Evolutionary conservation across 2,888 invertebrate genomes (phyloP).

Genomic region (Agonopterix alstromeriana): DNA sequence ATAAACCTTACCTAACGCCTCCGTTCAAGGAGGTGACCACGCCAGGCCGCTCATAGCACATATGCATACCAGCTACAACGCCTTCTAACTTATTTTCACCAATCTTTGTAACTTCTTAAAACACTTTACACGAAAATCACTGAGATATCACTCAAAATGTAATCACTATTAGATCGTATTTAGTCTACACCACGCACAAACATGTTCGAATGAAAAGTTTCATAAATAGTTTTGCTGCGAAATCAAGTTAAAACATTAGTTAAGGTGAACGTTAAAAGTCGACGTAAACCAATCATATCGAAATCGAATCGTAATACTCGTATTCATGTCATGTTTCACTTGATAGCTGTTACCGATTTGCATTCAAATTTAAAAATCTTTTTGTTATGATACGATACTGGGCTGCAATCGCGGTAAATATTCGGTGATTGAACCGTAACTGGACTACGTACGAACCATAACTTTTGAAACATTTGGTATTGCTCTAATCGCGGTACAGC

Average conservation of each 20-base stretch:
- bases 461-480: no score
- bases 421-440: no score
- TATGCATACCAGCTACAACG: conserved; percentile 65
- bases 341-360: neutral
- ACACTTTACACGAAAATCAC: conserved; percentile 17
- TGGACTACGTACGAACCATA: no score
- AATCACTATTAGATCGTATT: conserved; percentile 20
- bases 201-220: conserved; percentile 40
- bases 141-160: neutral
- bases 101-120: conserved; percentile 22
- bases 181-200: conserved; percentile 65
- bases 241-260: conserved; percentile 1
- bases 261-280: neutral
- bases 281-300: neutral
- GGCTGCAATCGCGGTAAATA: no score
- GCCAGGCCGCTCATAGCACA: conserved; percentile 70
- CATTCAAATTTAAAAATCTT: neutral
- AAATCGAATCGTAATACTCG: neutral
- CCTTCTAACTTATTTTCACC: conserved; percentile 30
- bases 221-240: conserved; percentile 17
- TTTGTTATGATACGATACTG: no score
- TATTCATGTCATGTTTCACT: neutral
- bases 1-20: conserved; percentile 53
- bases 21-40: conserved; percentile 68
- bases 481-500: no score